Conservation (phyloP, 2,797 vertebrate species). For the Sarcophilus harrisii region DNA sequence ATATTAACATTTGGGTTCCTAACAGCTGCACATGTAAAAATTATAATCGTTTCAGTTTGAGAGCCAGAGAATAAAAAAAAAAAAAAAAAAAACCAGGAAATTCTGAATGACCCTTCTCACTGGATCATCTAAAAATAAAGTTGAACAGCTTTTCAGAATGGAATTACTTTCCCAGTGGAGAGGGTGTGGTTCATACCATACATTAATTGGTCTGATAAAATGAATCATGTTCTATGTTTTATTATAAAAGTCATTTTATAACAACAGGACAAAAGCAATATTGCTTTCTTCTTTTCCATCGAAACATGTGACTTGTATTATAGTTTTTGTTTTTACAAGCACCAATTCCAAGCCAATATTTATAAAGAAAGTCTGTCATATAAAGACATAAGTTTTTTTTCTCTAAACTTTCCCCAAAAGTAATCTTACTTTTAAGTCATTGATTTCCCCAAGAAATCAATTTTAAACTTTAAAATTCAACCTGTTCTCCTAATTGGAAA, state of each 20-base stretch:
- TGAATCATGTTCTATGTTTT: slow-evolving; percentile 45
- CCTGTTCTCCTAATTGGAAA: not conserved
- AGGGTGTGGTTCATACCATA: slow-evolving; percentile 56
- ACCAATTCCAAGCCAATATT: slow-evolving; percentile 32
- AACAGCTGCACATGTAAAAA: slow-evolving; percentile 73
- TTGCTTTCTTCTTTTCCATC: not conserved
- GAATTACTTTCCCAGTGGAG: slow-evolving; percentile 49
- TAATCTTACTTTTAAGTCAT: not conserved
- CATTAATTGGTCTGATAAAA: slow-evolving; percentile 61
- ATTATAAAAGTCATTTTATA: slow-evolving; percentile 45
- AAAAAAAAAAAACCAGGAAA: slow-evolving; percentile 76
- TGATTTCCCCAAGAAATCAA: not conserved
- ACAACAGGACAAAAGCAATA: slow-evolving; percentile 20
- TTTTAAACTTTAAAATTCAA: not conserved
- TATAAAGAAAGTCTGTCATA: slow-evolving; percentile 48
- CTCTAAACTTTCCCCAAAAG: not conserved
- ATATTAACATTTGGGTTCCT: slow-evolving; percentile 57
- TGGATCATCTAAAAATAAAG: slow-evolving; percentile 77
- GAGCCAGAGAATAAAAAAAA: slow-evolving; percentile 51
- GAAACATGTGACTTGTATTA: not conserved
- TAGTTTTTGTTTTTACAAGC: slow-evolving; percentile 25
- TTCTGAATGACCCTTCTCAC: slow-evolving; percentile 64
- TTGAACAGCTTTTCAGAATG: slow-evolving; percentile 51
- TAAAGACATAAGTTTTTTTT: not conserved
- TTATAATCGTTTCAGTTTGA: slow-evolving; percentile 63